These are phyloP conservation scores for Bagarius yarrelli DNA, from an alignment of 2,113 vertebrate species.

Conservation along the genomic window DNA sequence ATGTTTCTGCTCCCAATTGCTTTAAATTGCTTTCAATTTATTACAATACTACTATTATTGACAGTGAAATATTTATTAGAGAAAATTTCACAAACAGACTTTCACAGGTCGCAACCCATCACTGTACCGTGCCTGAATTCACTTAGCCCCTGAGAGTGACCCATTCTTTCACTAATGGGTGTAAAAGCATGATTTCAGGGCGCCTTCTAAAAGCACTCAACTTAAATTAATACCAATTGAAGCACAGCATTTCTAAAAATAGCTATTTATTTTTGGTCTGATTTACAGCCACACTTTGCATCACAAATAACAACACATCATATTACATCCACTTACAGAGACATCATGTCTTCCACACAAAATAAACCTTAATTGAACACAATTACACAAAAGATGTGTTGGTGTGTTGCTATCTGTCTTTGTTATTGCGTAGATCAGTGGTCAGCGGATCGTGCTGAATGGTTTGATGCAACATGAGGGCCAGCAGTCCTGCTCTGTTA, in stretches of 20 bases:
- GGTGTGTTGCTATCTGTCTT: slow-evolving; percentile 75
- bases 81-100: no score
- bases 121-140: no score
- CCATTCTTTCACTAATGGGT: no score
- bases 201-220: background rate
- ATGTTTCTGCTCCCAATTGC: no score
- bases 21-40: no score
- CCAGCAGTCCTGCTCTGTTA: slow-evolving; percentile 86
- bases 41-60: no score
- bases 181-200: no score
- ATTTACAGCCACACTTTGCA: background rate
- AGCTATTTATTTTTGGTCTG: background rate
- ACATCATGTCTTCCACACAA: background rate
- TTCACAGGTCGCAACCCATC: no score
- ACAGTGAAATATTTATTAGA: no score
- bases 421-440: slow-evolving; percentile 83
- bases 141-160: no score
- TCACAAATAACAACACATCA: background rate
- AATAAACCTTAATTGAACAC: background rate
- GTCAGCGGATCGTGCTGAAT: slow-evolving; percentile 90
- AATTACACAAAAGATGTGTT: background rate
- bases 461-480: slow-evolving; percentile 90
- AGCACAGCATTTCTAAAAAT: background rate
- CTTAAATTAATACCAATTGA: background rate
- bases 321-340: background rate